Evolutionary conservation across 1,140 invertebrate species (phyloP), one percentile per base, ranked within the genome.

Genomic region (Brachionus rubens): DNA sequence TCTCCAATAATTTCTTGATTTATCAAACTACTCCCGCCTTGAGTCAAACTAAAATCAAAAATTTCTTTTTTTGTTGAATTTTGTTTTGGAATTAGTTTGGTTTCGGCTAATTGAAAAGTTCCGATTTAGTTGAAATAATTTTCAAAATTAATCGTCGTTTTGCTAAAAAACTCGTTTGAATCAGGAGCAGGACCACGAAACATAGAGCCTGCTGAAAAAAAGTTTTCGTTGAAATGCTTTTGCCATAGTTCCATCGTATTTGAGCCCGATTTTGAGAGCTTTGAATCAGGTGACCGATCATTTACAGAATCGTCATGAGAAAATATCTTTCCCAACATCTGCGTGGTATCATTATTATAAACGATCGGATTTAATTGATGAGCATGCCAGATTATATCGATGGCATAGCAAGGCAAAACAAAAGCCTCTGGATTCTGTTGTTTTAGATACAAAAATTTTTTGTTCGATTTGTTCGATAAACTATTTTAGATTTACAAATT

Each of bases 321-420:
- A 48, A 83, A 76, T 43, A 83, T 70, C 30, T 48, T 72, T 7
- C 85, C 85, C 21, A 87, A 79, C 21, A 86, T 81, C 12, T 79
- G 78, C 5, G 77, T 77, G 48, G 83, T 85, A 76, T 86, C 85
- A 36, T 81, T 72, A 50, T 79, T 77, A 78, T 86, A 86, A n/a
- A 77, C 78, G 3, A 80, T 16, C 24, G 85, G 85, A 79, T 85
- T 83, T 6, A 86, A 78, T 77, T 86, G 85, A 79, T 87, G 86
- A 14, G 84, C 81, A 77, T 87, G 86, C 86, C 86, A 87, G 26
- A 86, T 81, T 10, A 86, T 72, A 78, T 87, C 85, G 78, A 83
- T 85, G 77, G 86, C 86, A 72, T 87, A 87, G 78, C 86, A 87
- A 0, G 86, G 86, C 1, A 86, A 85, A 14, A 87, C 79, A 77